A percentile compares a stretch with the other conserved stretches of the same genome.
Evolutionary conservation across 2,797 vertebrate genomes (phyloP).

Genomic region (Stomatorhinus walkeri): DNA sequence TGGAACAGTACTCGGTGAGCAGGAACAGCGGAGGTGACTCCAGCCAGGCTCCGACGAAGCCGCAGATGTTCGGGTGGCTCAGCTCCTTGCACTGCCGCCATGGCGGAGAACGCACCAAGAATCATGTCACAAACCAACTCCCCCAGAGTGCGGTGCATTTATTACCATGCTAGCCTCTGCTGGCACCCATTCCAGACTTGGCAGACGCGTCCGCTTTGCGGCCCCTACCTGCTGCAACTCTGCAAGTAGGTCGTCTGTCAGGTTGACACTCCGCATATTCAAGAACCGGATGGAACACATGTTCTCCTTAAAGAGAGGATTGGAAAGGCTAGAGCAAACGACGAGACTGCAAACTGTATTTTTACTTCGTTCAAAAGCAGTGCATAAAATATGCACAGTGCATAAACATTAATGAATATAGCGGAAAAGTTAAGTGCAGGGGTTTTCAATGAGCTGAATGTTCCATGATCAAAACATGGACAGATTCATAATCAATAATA

Average conservation of each 20-base stretch:
- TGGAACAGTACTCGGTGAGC: slow-evolving; percentile 41
- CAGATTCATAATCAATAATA: background rate
- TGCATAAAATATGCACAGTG: background rate
- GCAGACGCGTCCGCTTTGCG: background rate
- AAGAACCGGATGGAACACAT: slow-evolving; percentile 37
- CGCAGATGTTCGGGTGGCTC: slow-evolving; percentile 41
- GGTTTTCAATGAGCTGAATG: background rate
- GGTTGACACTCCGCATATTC: slow-evolving; percentile 29
- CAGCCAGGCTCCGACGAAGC: slow-evolving; percentile 36
- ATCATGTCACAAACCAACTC: background rate
- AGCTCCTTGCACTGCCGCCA: slow-evolving; percentile 35
- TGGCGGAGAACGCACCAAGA: background rate
- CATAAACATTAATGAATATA: background rate
- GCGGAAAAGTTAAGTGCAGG: background rate
- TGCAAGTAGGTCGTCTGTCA: slow-evolving; percentile 30
- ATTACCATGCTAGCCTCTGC: background rate
- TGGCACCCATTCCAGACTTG: background rate
- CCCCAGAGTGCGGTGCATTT: background rate
- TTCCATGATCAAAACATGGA: background rate
- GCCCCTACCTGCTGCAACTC: slow-evolving; percentile 37
- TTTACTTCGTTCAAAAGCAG: background rate
- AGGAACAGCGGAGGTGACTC: slow-evolving; percentile 35
- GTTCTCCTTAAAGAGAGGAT: slow-evolving; percentile 30
- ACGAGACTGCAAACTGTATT: background rate
- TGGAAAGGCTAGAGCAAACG: background rate